These are phyloP conservation scores for Silvanus unidentatus DNA, from an alignment of 2,888 invertebrate genomes.

Conservation along the genomic window DNA sequence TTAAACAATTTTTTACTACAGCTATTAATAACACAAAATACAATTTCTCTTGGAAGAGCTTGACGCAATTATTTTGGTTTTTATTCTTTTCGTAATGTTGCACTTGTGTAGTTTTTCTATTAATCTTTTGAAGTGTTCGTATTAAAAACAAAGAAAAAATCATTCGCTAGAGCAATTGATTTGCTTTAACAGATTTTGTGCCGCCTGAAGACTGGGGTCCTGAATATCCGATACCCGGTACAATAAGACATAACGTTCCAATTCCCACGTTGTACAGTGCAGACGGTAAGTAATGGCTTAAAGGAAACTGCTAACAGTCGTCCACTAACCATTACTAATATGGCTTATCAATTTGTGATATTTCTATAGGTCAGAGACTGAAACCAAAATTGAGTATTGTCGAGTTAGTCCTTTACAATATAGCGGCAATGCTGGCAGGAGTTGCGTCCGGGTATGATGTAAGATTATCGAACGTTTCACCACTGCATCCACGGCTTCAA, in stretches of 20 bases:
- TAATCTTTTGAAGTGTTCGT: too few relatives aligned
- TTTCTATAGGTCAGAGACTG: constrained; percentile 47
- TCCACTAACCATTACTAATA: too few relatives aligned
- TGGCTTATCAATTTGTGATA: neutral
- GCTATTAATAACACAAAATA: too few relatives aligned
- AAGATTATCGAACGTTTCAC: constrained; percentile 78
- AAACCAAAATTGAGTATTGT: constrained; percentile 67
- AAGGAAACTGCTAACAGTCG: too few relatives aligned
- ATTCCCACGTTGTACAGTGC: constrained; percentile 78
- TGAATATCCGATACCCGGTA: constrained; percentile 53
- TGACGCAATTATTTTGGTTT: too few relatives aligned
- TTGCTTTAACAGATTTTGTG: constrained; percentile 42
- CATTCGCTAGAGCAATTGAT: constrained; percentile 18
- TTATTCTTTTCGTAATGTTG: too few relatives aligned
- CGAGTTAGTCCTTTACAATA: constrained; percentile 79
- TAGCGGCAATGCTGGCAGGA: constrained; percentile 85
- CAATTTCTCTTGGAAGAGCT: too few relatives aligned
- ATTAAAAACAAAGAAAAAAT: neutral
- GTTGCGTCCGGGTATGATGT: constrained; percentile 92
- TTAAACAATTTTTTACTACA: constrained; percentile 1
- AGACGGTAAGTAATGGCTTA: constrained; percentile 51
- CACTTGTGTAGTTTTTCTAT: too few relatives aligned
- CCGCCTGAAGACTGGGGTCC: constrained; percentile 59
- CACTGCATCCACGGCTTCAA: constrained; percentile 73
- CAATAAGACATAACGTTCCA: constrained; percentile 58